Conservation (phyloP, 2,888 invertebrate species). For the Epirrhoe tristata region DNA sequence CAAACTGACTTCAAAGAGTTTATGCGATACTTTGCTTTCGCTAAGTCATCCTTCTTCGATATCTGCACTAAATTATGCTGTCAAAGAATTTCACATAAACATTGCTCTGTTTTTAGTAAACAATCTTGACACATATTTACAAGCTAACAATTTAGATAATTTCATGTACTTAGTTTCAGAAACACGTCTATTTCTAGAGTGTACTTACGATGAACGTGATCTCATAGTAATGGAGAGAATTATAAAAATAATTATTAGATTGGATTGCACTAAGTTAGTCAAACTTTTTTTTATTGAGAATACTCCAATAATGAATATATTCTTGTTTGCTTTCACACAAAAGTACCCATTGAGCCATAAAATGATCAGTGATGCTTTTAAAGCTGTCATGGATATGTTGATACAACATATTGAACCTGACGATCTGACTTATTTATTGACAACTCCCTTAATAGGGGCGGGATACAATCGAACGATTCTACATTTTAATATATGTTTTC, state of each 20-base stretch:
- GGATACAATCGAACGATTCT: neutral
- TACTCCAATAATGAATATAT: neutral
- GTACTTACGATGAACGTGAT: neutral
- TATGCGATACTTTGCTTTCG: constrained; percentile 7
- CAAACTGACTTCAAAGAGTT: constrained; percentile 7
- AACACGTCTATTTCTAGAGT: neutral
- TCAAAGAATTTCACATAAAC: neutral
- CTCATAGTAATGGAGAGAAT: neutral
- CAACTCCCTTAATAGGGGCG: neutral
- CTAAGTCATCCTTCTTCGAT: neutral
- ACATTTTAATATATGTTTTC: neutral
- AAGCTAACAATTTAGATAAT: constrained; percentile 8
- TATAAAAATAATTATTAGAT: constrained; percentile 9
- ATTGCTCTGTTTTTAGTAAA: constrained; percentile 7
- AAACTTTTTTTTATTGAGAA: constrained; percentile 4
- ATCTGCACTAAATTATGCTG: constrained; percentile 6
- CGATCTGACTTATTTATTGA: neutral
- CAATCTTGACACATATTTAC: constrained; percentile 1
- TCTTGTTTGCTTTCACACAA: neutral
- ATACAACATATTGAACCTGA: neutral
- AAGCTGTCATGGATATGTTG: neutral
- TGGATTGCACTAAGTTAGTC: constrained; percentile 11
- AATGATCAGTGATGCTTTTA: neutral
- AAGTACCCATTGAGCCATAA: neutral
- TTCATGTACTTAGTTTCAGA: neutral